Percentiles rank a stretch among this genome's conserved stretches.
phyloP scores from a whole-genome alignment of 1,140 invertebrate genomes.

The Drosophila fuyamai region DNA sequence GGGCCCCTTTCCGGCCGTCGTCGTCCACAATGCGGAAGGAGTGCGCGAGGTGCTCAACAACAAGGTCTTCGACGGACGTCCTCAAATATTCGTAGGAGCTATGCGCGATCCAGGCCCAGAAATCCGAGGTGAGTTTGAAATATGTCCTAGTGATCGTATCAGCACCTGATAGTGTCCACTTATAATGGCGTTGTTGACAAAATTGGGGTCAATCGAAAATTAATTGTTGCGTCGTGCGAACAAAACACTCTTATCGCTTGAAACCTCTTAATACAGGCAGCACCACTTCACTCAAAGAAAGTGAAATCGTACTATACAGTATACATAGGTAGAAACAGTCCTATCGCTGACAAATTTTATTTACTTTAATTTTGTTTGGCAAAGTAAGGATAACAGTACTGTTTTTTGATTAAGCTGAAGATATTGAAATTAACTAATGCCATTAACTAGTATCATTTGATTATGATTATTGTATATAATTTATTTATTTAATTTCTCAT shows the following conservation, averaged over 20 bases:
- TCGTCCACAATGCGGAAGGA: conserved; percentile 81
- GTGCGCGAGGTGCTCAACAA: conserved; percentile 84
- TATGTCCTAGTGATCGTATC: neutral
- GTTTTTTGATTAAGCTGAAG: too few relatives aligned
- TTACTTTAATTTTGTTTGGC: too few relatives aligned
- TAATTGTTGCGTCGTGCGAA: conserved; percentile 17
- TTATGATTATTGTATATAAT: too few relatives aligned
- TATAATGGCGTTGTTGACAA: conserved; percentile 3
- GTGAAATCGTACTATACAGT: neutral
- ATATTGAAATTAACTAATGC: too few relatives aligned
- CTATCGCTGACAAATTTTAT: too few relatives aligned
- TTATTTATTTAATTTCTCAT: too few relatives aligned
- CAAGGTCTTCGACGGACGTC: conserved; percentile 85
- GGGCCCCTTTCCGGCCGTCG: conserved; percentile 72
- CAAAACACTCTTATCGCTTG: conserved; percentile 29
- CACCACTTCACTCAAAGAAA: conserved; percentile 10
- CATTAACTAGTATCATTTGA: too few relatives aligned
- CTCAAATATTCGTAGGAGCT: conserved; percentile 37
- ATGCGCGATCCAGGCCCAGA: conserved; percentile 68
- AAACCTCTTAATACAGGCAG: neutral
- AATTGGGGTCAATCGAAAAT: conserved; percentile 32
- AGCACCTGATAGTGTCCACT: neutral
- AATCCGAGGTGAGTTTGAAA: conserved; percentile 71
- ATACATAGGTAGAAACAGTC: too few relatives aligned
- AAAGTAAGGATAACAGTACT: too few relatives aligned